Base-by-base conservation (phyloP, 2,888 invertebrate species). In the Drosophila longiperda region DNA sequence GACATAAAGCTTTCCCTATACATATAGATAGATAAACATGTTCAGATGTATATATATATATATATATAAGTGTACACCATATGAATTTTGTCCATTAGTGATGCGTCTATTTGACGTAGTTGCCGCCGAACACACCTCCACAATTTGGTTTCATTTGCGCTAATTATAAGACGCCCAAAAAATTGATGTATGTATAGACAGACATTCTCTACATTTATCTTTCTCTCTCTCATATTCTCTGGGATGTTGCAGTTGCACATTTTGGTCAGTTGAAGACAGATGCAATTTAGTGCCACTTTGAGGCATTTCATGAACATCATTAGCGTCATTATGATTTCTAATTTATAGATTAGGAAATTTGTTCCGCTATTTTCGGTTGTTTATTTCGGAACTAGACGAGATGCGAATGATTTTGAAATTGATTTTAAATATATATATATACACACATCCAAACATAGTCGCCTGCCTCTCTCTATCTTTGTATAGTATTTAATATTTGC, bases 261-360 rank as follows among this genome's bases (percentile, higher is more conserved):
- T 42, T 64, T 45, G 23, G 8, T n/a, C n/a, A n/a, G 9, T 5
- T n/a, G n/a, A n/a, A 40, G 29, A 40, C 11, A n/a, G 4, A 32
- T 66, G 42, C 63, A 78, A 66, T 83, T 70, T 53, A 54, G 52
- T 87, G 82, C 64, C 79, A 79, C 70, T 72, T 77, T 71, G 62
- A 48, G 63, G 52, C 70, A 66, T 83, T 86, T 86, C 84, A 87
- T 70, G 75, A 81, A 63, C 74, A 76, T 77, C 69, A 87, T 87
- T 83, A 87, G 74, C 76, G 77, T 83, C 84, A 69, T 66, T 74
- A 66, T 73, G 63, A 68, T 75, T 60, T 69, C 50, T 69, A 54
- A 11, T 58, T 45, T 70, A 38, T 54, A 66, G 70, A 78, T 78
- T 66, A 53, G 68, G 59, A 32, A 62, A 74, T 65, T 66, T 71